Conservation (phyloP, 2,888 invertebrate genomes). For the Tromatobia lineatoria region DNA sequence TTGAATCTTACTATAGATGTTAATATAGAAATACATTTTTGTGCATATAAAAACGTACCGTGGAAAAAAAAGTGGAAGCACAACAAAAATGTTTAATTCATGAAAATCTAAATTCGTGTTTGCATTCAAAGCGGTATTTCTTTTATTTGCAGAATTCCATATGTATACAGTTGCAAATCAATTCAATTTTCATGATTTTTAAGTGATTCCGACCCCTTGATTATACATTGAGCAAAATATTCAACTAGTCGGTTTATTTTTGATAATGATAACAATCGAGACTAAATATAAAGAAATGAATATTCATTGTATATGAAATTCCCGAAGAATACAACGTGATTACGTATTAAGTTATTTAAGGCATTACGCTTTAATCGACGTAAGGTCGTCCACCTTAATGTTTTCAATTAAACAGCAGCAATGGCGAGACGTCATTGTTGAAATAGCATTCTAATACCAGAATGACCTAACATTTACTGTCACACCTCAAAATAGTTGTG, state of each 20-base stretch:
- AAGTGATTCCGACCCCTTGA: no score
- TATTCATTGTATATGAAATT: not conserved
- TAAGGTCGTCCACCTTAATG: constrained; percentile 4
- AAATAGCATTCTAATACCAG: not conserved
- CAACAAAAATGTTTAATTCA: no score
- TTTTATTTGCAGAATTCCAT: no score
- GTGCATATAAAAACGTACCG: no score
- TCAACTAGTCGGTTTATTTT: not conserved
- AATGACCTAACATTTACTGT: not conserved
- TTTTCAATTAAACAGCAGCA: not conserved
- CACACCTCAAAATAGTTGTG: not conserved
- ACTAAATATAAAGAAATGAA: not conserved
- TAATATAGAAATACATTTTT: no score
- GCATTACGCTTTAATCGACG: not conserved
- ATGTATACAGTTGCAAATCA: no score
- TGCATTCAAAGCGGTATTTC: no score
- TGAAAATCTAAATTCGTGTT: no score
- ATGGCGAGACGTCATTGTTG: not conserved
- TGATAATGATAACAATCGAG: not conserved
- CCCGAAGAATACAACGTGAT: not conserved
- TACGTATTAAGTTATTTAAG: not conserved
- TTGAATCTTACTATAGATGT: no score
- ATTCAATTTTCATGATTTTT: no score
- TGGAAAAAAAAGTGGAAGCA: no score
- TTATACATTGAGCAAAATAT: no score